A percentile compares a stretch with the other conserved stretches of the same genome.
Conservation (phyloP, 2,888 invertebrate genomes). For the Amiota minor region DNA sequence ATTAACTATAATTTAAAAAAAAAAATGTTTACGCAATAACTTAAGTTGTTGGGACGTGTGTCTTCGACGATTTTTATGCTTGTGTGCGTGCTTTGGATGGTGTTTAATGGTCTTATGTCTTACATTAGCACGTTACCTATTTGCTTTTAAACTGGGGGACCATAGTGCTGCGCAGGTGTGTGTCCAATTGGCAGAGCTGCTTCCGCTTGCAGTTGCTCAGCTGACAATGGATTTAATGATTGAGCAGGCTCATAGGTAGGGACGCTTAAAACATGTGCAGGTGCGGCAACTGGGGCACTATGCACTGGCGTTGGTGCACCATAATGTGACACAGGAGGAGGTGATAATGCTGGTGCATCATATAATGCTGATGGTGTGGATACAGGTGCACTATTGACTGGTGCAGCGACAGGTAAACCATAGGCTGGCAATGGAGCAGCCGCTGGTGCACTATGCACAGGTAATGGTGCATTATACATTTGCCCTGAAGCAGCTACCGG, state of each 20-base stretch:
- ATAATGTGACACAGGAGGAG: neutral
- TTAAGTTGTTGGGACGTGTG: too few relatives aligned
- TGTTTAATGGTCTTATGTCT: constrained; percentile 32
- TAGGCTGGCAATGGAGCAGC: constrained; percentile 41
- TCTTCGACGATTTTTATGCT: constrained; percentile 42
- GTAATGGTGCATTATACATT: constrained; percentile 36
- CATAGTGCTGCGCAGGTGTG: constrained; percentile 59
- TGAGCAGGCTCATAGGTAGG: constrained; percentile 38
- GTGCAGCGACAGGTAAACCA: constrained; percentile 42
- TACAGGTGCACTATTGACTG: constrained; percentile 39
- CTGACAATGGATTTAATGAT: constrained; percentile 39
- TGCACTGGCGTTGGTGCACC: constrained; percentile 40
- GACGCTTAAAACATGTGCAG: constrained; percentile 42
- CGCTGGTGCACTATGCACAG: constrained; percentile 36
- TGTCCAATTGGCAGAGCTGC: constrained; percentile 51
- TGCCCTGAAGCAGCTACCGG: constrained; percentile 39
- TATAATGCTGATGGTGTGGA: constrained; percentile 44
- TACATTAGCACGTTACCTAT: constrained; percentile 30
- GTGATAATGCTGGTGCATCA: constrained; percentile 43
- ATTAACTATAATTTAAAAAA: constrained; percentile 51
- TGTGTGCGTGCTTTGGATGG: constrained; percentile 16
- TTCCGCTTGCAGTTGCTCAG: constrained; percentile 40
- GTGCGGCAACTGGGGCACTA: constrained; percentile 33
- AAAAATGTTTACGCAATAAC: constrained; percentile 46
- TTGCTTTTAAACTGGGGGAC: constrained; percentile 51